Percentiles rank a stretch among this genome's conserved stretches.
phyloP scores from a whole-genome alignment of 1,140 invertebrate genomes.

The Bombus sylvicola region DNA sequence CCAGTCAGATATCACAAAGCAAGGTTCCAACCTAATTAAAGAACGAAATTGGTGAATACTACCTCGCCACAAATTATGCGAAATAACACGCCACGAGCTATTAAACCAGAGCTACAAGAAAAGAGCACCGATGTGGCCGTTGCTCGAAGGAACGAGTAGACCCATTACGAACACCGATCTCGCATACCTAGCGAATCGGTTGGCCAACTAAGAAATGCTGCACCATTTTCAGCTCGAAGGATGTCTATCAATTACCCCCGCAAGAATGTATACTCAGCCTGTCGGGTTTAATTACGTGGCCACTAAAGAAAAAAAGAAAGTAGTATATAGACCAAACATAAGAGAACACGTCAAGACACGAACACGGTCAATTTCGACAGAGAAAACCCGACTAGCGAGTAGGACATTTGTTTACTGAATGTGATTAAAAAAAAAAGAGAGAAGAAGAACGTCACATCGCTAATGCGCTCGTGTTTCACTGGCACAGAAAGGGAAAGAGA shows the following conservation, averaged over 20 bases:
- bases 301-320: neutral
- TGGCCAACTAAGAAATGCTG: neutral
- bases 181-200: conserved; percentile 2
- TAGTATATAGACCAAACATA: neutral
- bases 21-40: neutral
- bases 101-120: neutral
- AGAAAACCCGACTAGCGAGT: neutral
- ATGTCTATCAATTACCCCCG: neutral
- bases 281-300: neutral
- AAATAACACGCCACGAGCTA: neutral
- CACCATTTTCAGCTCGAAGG: neutral
- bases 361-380: neutral
- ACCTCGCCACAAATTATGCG: neutral
- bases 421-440: neutral
- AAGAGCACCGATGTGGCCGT: neutral
- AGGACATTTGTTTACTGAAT: too few species aligned
- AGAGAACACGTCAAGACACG: too few species aligned
- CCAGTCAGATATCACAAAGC: neutral
- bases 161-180: neutral
- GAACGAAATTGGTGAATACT: neutral
- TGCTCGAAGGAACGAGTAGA: neutral
- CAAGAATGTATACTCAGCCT: neutral
- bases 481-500: conserved; percentile 1
- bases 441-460: neutral
- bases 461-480: conserved; percentile 39